These are phyloP conservation scores for Maconellicoccus hirsutus DNA, from an alignment of 1,140 invertebrate species.

Conservation along the genomic window DNA sequence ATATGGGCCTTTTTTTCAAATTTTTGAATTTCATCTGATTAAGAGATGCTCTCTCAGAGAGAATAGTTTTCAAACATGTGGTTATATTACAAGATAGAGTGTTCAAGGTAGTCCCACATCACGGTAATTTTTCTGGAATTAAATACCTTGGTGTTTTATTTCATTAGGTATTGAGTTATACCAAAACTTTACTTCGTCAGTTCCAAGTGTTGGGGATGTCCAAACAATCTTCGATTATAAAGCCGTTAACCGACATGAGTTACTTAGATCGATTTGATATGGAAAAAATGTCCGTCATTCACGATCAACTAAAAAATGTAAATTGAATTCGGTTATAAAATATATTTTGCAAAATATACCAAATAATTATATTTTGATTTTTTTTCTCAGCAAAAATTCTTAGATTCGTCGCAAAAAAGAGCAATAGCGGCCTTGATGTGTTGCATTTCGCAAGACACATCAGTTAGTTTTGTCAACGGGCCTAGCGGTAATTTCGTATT, in stretches of 20 bases:
- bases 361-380: not conserved
- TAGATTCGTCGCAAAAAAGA: not conserved
- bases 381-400: not conserved
- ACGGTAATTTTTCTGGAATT: too few species aligned
- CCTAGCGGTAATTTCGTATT: not conserved
- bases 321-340: too few species aligned
- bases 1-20: too few species aligned
- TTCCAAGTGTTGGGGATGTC: not conserved
- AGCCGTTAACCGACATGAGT: not conserved
- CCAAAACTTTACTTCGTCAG: not conserved
- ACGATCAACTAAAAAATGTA: not conserved
- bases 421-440: not conserved
- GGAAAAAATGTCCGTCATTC: not conserved
- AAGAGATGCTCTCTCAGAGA: too few species aligned
- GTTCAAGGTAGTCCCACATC: too few species aligned
- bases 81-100: too few species aligned
- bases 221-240: not conserved
- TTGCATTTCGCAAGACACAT: not conserved
- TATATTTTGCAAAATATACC: not conserved
- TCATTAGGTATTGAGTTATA: not conserved
- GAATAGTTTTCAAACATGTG: too few species aligned
- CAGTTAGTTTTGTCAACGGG: not conserved
- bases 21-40: too few species aligned
- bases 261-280: not conserved
- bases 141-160: too few species aligned